Base-by-base conservation (phyloP, 1,140 invertebrate species). In the Ooceraea biroi region DNA sequence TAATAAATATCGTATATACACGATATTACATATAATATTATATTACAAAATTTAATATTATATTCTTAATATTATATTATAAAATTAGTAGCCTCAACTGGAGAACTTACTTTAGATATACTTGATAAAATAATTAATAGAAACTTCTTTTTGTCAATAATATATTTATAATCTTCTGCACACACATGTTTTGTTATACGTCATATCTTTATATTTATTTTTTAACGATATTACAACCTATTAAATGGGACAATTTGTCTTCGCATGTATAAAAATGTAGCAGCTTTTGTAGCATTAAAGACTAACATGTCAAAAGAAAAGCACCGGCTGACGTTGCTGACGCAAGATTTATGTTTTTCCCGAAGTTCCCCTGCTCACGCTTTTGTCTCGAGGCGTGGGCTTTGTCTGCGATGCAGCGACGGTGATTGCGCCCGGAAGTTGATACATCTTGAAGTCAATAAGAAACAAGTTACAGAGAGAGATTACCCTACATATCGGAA, bases 361-460 rank as follows among this genome's bases (percentile, higher is more conserved):
- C 27, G 10, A 36, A n/a, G 0, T 25, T 48, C 41, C 36, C 19
- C 25, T 41, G 1, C n/a, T 50, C 11, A 3, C 46, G 36, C 7
- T 17, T 22, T 46, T n/a, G n/a, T 52, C 27, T 48, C 44, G 7
- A 44, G 52, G n/a, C 52, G 52, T 0, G 8, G 10, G 19, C 48
- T 52, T 66, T 52, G 10, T 66, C 25, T 30, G 22, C 66, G 22
- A 68, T 30, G 5, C 1, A 55, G 19, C 25, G 57, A 63, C 41
- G 25, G 44, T 66, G 46, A 66, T 66, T 66, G 14, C 19, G 48
- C 22, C 14, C 30, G 14, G 27, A 77, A 52, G 14, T 66, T 25
- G 46, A 48, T 63, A 22, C n/a, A 68, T 65, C n/a, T 22, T 66
- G 30, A 52, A 78, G 25, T 68, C 61, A 78, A 55, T 66, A 55